These are phyloP conservation scores for Axis porcinus DNA, from an alignment of 2,113 vertebrate genomes.

Conservation along the genomic window DNA sequence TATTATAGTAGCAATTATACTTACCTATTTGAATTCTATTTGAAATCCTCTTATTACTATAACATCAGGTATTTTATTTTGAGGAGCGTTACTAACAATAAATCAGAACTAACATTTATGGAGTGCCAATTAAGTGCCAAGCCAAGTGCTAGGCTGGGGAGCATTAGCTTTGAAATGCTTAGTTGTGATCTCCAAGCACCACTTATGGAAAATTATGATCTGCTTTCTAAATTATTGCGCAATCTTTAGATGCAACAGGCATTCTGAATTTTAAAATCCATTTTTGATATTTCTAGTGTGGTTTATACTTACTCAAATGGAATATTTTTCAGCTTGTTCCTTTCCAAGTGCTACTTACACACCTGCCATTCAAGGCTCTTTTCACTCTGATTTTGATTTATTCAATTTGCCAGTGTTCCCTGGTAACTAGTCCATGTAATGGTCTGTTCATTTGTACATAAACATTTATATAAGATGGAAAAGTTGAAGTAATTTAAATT, in stretches of 20 bases:
- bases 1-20: neutral
- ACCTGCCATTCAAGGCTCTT: conserved; percentile 35
- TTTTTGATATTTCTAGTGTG: conserved; percentile 16
- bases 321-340: conserved; percentile 42
- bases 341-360: neutral
- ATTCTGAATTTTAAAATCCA: neutral
- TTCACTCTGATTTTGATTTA: conserved; percentile 62
- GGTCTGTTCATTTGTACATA: conserved; percentile 50
- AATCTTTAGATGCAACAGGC: neutral
- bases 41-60: neutral
- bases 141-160: neutral
- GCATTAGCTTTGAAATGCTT: neutral
- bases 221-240: neutral
- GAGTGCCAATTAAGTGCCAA: neutral
- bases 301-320: conserved; percentile 4
- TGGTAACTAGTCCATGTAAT: conserved; percentile 45
- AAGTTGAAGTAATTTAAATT: conserved; percentile 51
- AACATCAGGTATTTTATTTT: neutral
- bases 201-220: neutral
- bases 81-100: neutral
- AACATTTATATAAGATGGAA: conserved; percentile 64
- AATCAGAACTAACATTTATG: neutral
- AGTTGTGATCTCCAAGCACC: neutral
- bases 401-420: neutral
- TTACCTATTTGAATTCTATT: neutral